Conservation (phyloP, 2,888 invertebrate species). For the Tetragnatha montana region DNA sequence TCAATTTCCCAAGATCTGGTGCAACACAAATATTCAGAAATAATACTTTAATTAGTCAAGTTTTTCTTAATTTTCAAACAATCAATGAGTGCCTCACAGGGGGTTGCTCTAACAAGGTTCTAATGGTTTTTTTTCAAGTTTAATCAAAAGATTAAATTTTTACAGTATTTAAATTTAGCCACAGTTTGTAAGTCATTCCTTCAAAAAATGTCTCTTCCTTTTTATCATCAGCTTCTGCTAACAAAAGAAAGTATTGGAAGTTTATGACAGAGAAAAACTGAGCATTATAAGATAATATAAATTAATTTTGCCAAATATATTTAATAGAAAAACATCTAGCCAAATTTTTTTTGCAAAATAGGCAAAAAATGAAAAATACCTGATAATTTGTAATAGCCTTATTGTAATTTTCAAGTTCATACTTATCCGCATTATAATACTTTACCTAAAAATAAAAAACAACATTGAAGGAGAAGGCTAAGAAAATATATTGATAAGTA, state of each 20-base stretch:
- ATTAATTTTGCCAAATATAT: background rate
- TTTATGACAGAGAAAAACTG: background rate
- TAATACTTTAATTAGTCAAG: too few species aligned
- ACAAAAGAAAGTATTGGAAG: constrained; percentile 3
- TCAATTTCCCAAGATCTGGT: too few species aligned
- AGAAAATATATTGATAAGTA: background rate
- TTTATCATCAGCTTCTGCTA: background rate
- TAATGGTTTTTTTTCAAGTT: too few species aligned
- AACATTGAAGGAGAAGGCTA: background rate
- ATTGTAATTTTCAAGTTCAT: constrained; percentile 90
- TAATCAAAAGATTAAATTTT: too few species aligned
- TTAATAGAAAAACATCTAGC: background rate
- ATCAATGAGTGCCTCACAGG: too few species aligned
- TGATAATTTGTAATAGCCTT: constrained; percentile 91
- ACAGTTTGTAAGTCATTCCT: too few species aligned
- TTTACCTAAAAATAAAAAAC: constrained; percentile 79
- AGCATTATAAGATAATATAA: background rate
- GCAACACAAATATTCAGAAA: too few species aligned
- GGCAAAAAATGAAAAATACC: constrained; percentile 78
- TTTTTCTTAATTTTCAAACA: too few species aligned
- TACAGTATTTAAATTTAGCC: too few species aligned
- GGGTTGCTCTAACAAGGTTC: too few species aligned
- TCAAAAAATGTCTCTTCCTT: too few species aligned
- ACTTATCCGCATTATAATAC: constrained; percentile 95
- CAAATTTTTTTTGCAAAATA: too few species aligned